A percentile compares a stretch with the other conserved stretches of the same genome.
These are phyloP conservation scores for Biston betularia DNA, from an alignment of 2,888 invertebrate genomes.

Conservation along the genomic window DNA sequence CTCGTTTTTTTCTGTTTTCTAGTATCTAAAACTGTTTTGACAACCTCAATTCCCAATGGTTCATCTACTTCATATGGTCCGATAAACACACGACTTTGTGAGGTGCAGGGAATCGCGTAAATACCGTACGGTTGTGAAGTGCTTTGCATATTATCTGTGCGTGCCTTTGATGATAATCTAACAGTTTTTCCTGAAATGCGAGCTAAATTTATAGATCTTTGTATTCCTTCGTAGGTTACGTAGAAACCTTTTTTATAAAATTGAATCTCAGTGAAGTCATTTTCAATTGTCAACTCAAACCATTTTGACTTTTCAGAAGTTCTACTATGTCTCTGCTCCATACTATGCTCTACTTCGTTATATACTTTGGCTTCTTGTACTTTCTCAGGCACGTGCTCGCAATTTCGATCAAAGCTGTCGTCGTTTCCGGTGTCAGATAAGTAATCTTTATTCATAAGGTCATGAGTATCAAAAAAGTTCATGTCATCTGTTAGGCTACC, in stretches of 20 bases:
- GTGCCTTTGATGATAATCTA: conserved; percentile 71
- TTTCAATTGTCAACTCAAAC: conserved; percentile 85
- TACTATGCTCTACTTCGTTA: conserved; percentile 23
- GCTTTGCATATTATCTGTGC: conserved; percentile 46
- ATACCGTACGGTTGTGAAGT: conserved; percentile 72
- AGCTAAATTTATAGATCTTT: conserved; percentile 79
- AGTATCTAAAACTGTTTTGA: conserved; percentile 56
- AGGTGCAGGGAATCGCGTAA: conserved; percentile 72
- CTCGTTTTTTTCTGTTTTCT: conserved; percentile 59
- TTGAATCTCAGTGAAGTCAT: conserved; percentile 83
- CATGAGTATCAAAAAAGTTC: conserved; percentile 5
- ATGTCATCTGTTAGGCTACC: conserved; percentile 6
- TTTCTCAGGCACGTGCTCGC: neutral
- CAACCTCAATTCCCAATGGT: conserved; percentile 72
- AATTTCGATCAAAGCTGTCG: conserved; percentile 2
- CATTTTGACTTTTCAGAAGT: conserved; percentile 73
- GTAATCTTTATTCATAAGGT: conserved; percentile 1
- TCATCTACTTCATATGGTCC: conserved; percentile 78
- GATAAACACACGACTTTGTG: conserved; percentile 71
- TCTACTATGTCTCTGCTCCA: neutral
- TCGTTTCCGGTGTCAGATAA: conserved; percentile 10
- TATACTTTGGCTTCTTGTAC: conserved; percentile 3
- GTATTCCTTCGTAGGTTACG: conserved; percentile 82
- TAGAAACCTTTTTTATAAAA: conserved; percentile 82
- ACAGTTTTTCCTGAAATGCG: conserved; percentile 79